Evolutionary conservation across 2,888 invertebrate genomes (phyloP), one percentile per base, ranked within the genome.

Genomic region (Pimpla rufipes): DNA sequence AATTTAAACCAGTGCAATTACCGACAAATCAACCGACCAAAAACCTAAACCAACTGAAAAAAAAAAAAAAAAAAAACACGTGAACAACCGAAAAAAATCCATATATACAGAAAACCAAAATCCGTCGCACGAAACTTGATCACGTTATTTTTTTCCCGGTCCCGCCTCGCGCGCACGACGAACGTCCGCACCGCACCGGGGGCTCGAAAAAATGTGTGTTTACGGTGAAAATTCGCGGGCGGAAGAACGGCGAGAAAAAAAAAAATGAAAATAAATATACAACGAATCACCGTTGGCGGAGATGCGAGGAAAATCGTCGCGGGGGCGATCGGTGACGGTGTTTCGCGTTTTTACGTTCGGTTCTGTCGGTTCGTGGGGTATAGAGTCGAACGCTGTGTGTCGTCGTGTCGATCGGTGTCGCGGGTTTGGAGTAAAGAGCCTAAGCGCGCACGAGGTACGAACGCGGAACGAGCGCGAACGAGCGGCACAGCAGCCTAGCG

Each of bases 361-460:
- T 79, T 64, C 29, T 35, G 35, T 62, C 62, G 50, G 40, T 78
- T n/a, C 68, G 47, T 78, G 10, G 40, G 45, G 64, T 45, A n/a
- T 59, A n/a, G 40, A 16, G 66, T 35, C 57, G 47, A 67, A 67
- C 52, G 64, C 40, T 76, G 66, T 76, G 66, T 64, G 81, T 78
- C 75, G 77, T 73, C 68, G 74, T 70, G 84, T 85, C 83, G 77
- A 67, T 85, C 85, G 78, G 75, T 76, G 83, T 84, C 86, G 85
- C 88, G 87, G 85, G 86, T 75, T 82, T 83, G 81, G 82, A 84
- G 84, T 85, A 85, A 84, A 85, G 85, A 85, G 84, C 88, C 88
- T 86, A 87, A 85, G 84, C 89, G 89, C 88, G 88, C 91, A 90
- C 91, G 90, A 89, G 90, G 91, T 90, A 90, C 88, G 89, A 90